Conservation (phyloP, 2,113 vertebrate genomes). For the Cranoglanis bouderius region DNA sequence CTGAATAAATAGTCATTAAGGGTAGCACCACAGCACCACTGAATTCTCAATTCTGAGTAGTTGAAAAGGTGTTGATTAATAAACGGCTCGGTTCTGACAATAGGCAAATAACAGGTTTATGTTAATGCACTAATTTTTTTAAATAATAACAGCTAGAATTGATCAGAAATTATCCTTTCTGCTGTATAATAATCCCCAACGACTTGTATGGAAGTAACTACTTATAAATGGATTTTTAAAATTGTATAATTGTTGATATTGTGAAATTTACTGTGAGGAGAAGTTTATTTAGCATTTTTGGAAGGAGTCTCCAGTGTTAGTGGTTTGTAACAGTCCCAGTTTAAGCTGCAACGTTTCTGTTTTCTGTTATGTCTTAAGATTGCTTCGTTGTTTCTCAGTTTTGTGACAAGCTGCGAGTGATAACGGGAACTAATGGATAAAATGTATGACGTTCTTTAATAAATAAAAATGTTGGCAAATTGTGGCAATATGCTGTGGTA, state of each 20-base stretch:
- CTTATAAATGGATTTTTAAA: background rate
- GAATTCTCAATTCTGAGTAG: background rate
- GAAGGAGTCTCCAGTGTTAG: background rate
- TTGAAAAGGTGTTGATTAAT: background rate
- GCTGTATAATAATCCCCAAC: background rate
- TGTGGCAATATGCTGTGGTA: background rate
- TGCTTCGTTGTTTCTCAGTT: background rate
- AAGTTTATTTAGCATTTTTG: background rate
- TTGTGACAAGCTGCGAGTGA: background rate
- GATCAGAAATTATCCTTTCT: background rate
- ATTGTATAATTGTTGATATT: background rate
- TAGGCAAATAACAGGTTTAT: background rate
- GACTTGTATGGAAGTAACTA: background rate
- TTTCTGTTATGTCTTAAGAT: background rate
- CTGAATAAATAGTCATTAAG: background rate
- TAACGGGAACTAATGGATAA: background rate
- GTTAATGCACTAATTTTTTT: background rate
- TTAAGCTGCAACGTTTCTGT: background rate
- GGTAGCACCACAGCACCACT: too few relatives aligned
- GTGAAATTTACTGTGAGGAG: too few relatives aligned
- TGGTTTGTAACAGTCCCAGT: background rate
- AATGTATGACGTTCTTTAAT: background rate
- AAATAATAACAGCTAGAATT: background rate
- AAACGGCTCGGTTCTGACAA: background rate
- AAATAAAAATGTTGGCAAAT: background rate